Evolutionary conservation across 1,140 invertebrate genomes (phyloP).

Genomic region (Orius insidiosus): DNA sequence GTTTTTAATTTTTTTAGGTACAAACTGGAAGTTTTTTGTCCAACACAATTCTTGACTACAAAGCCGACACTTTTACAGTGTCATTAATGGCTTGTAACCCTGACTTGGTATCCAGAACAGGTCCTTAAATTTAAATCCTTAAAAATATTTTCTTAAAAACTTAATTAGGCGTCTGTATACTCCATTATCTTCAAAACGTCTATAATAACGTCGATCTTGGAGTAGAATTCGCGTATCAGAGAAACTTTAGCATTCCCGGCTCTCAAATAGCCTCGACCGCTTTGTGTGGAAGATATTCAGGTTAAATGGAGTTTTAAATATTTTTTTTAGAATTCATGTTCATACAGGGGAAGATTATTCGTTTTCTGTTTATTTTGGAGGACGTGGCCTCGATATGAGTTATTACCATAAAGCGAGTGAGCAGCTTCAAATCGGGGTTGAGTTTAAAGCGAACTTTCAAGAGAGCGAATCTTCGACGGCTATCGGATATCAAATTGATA

Average conservation of each 20-base stretch:
- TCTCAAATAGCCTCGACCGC: slow-evolving; percentile 72
- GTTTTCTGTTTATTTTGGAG: slow-evolving; percentile 57
- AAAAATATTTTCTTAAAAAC: slow-evolving; percentile 13
- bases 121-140: slow-evolving; percentile 20
- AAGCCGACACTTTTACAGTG: slow-evolving; percentile 69
- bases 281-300: slow-evolving; percentile 57
- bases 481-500: slow-evolving; percentile 88
- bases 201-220: slow-evolving; percentile 66
- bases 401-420: slow-evolving; percentile 91
- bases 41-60: slow-evolving; percentile 77
- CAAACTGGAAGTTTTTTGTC: slow-evolving; percentile 75
- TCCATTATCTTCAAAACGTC: slow-evolving; percentile 83
- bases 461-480: slow-evolving; percentile 82
- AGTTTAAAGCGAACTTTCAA: slow-evolving; percentile 70
- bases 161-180: slow-evolving; percentile 53
- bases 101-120: slow-evolving; percentile 69
- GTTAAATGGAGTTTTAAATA: slow-evolving; percentile 21
- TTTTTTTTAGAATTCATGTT: too few species aligned
- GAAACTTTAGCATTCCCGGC: slow-evolving; percentile 66
- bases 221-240: slow-evolving; percentile 84
- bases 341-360: slow-evolving; percentile 22
- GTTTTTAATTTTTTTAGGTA: slow-evolving; percentile 37
- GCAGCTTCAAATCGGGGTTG: slow-evolving; percentile 68
- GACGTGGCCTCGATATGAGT: slow-evolving; percentile 69
- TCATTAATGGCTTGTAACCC: slow-evolving; percentile 79